These are phyloP conservation scores for Sympetrum striolatum DNA, from an alignment of 2,888 invertebrate genomes.

Conservation along the genomic window DNA sequence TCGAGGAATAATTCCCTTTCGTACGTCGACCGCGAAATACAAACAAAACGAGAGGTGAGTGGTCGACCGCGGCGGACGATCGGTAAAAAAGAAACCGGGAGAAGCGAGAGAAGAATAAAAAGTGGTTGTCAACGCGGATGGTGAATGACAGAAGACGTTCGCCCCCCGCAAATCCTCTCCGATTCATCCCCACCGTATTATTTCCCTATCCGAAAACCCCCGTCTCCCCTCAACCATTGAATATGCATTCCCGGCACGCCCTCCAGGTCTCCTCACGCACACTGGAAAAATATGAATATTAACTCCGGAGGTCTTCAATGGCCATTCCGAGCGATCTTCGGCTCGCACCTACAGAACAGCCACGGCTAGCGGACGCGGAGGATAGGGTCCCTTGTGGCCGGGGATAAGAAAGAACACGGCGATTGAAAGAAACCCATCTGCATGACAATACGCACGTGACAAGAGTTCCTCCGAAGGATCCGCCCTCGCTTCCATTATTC, in stretches of 20 bases:
- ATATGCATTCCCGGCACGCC: constrained; percentile 40
- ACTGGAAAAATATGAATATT: constrained; percentile 14
- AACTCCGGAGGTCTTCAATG: not conserved
- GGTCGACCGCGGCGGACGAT: not conserved
- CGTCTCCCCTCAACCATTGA: not conserved
- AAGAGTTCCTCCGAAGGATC: not conserved
- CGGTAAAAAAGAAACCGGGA: not conserved
- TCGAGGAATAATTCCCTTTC: not conserved
- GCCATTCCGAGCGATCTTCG: not conserved
- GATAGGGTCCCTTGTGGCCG: not conserved
- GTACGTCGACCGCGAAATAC: not conserved
- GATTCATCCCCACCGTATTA: not conserved
- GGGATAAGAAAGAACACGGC: not conserved
- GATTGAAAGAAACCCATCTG: constrained; percentile 8
- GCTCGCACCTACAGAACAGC: not conserved
- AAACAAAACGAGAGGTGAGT: not conserved
- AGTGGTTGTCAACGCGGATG: not conserved
- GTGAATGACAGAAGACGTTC: not conserved
- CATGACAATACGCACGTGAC: constrained; percentile 42
- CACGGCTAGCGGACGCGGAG: not conserved
- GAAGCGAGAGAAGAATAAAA: not conserved
- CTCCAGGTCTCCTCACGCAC: constrained; percentile 7
- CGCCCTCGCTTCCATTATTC: not conserved
- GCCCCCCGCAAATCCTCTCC: not conserved
- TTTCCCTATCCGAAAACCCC: not conserved